phyloP scores from a whole-genome alignment of 2,113 vertebrate genomes.

The Phaethon lepturus region DNA sequence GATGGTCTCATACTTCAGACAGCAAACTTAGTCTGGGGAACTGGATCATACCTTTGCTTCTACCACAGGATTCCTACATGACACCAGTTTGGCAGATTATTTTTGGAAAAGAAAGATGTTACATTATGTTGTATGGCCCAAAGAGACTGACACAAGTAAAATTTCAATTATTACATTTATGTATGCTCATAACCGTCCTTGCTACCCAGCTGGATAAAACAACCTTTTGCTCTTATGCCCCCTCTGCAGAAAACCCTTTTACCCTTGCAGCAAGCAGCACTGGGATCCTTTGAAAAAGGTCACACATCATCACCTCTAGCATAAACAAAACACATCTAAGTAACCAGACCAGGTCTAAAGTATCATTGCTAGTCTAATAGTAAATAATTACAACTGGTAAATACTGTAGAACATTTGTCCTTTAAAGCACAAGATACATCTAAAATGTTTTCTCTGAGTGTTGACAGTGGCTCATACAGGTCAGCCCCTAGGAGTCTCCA shows the following conservation, averaged over 20 bases:
- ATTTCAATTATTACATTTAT: neutral
- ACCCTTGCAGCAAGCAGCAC: neutral
- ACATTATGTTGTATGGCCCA: neutral
- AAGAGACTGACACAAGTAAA: neutral
- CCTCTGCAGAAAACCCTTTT: neutral
- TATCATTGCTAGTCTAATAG: neutral
- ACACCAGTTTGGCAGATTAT: neutral
- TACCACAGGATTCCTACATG: neutral
- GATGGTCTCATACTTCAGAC: neutral
- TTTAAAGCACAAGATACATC: neutral
- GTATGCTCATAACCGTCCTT: neutral
- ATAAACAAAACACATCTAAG: neutral
- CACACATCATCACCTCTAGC: neutral
- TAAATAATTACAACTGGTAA: neutral
- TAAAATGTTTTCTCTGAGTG: neutral
- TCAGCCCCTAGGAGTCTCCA: neutral
- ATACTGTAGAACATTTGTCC: neutral
- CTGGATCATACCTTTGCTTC: neutral
- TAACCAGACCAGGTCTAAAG: neutral
- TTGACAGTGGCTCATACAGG: rapidly evolving
- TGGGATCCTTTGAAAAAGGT: neutral
- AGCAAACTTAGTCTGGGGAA: neutral
- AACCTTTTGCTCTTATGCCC: neutral
- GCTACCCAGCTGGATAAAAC: neutral
- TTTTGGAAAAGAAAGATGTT: neutral